Conservation (phyloP, 2,888 invertebrate species). For the Rhimphoctona megacephalus region DNA sequence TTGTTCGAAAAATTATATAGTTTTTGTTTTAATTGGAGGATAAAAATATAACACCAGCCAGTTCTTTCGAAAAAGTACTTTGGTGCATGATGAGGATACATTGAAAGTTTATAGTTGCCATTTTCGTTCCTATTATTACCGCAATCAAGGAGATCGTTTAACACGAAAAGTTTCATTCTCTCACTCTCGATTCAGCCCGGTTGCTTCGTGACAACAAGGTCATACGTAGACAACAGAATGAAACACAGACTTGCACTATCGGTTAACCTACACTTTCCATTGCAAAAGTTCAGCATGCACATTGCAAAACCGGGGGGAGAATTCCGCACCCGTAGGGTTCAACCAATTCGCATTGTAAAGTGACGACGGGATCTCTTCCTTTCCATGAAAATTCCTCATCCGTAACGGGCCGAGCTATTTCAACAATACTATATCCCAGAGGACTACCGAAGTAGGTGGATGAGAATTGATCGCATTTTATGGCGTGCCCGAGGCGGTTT, state of each 20-base stretch:
- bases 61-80: not conserved
- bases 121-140: not conserved
- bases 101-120: not conserved
- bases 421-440: constrained; percentile 47
- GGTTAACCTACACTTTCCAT: constrained; percentile 55
- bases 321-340: constrained; percentile 46
- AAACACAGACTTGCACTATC: constrained; percentile 20
- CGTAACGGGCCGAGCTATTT: constrained; percentile 59
- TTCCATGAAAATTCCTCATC: constrained; percentile 64
- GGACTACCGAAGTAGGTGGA: constrained; percentile 31
- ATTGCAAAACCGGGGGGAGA: constrained; percentile 41
- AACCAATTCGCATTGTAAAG: constrained; percentile 49
- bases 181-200: not conserved
- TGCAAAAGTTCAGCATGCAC: constrained; percentile 47
- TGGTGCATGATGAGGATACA: not conserved
- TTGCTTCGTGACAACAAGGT: not conserved
- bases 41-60: not conserved
- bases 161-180: constrained; percentile 36
- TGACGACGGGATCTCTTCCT: constrained; percentile 43
- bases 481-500: constrained; percentile 40
- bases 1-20: not conserved
- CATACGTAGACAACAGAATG: not conserved
- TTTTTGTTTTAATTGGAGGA: not conserved
- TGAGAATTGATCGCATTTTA: constrained; percentile 74
- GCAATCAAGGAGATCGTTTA: constrained; percentile 7